Evolutionary conservation across 2,888 invertebrate species (phyloP), one percentile per base, ranked within the genome.

Genomic region (Aspidiotus destructor): DNA sequence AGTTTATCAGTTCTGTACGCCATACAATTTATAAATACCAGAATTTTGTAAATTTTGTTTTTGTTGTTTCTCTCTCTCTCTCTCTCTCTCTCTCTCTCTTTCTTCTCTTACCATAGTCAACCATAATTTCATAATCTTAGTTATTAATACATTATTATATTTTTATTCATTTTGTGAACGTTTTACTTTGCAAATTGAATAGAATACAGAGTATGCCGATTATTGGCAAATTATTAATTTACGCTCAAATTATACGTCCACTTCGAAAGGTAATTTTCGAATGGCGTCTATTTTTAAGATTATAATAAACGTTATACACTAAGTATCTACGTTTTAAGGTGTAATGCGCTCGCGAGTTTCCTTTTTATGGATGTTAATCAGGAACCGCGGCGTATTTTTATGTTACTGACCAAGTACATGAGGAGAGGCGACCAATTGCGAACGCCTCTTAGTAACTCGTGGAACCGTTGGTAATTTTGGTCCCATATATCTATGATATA

Each of bases 401-500:
- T 72, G 71, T 73, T 72, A 70, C 71, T 73, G 71, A 72, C 72
- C 61, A 60, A 72, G 72, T 73, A 79, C 97, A 98, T 1, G 95
- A 96, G 77, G 84, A 96, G 73, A 94, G 96, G 73, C 97, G 99
- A 98, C 5, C 28, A 28, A 5, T 28, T 28, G 1, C 28, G 80
- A 97, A 98, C 80, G 99, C 98, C 80, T 95, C 96, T 78, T 89
- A 92, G 78, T 92, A 93, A 95, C 95, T 79, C 62, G 69, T 69
- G 70, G 73, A 73, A 78, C 78, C 81, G 80, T 81, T 81, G 83
- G 86, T 86, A 85, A 85, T 84, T 84, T 84, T 89, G 84, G 86
- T 88, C 89, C 89, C 89, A 92, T 92, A 92, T 92, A 92, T 92
- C 92, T 89, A 92, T 92, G 92, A 92, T 92, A 92, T 92, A 92